Base-by-base conservation (phyloP, 2,797 vertebrate species). In the Phyllotis vaccarum region DNA sequence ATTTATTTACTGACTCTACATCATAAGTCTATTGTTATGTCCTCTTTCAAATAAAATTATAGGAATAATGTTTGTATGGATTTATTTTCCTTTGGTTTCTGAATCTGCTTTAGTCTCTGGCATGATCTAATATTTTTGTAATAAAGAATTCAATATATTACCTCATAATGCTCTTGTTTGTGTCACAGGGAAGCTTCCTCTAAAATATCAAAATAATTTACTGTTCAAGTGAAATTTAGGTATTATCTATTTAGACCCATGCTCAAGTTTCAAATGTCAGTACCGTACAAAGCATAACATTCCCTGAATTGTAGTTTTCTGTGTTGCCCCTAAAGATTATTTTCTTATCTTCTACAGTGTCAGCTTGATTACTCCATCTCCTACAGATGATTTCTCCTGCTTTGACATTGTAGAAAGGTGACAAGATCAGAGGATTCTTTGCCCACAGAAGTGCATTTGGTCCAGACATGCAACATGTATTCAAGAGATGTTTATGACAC, bases 91-190 rank as follows among this genome's bases (percentile, higher is more conserved):
- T 58, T 46, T 58, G 66, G 11, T 87, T 83, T 88, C 64, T 90
- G 37, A 81, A 24, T 87, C 85, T 93, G 9, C 5, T 9, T 49
- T 90, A 90, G 27, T 22, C 76, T 96, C 27, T 94, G 43, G 27
- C 17, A 81, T 78, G 24, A 80, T 80, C n/a, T 4, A 1, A 68
- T 29, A 5, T 7, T 74, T 43, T 92, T 31, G 11, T 21, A 19
- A 56, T 60, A 92, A 81, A 93, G 43, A 46, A 24, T 46, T 12
- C 43, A 86, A 64, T 83, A 76, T 40, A 21, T 12, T 76, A 11
- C 87, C 76, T 60, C 72, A 92, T 8, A 31, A 17, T 43, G 24
- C 11, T 79, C 22, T 80, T 60, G 46, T 40, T 5, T 31, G 2
- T 40, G 37, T 89, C 49, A 34, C n/a, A 82, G 10, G 10, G 27